Evolutionary conservation across 2,888 invertebrate genomes (phyloP), one percentile per base, ranked within the genome.

Genomic region (Griposia aprilina): DNA sequence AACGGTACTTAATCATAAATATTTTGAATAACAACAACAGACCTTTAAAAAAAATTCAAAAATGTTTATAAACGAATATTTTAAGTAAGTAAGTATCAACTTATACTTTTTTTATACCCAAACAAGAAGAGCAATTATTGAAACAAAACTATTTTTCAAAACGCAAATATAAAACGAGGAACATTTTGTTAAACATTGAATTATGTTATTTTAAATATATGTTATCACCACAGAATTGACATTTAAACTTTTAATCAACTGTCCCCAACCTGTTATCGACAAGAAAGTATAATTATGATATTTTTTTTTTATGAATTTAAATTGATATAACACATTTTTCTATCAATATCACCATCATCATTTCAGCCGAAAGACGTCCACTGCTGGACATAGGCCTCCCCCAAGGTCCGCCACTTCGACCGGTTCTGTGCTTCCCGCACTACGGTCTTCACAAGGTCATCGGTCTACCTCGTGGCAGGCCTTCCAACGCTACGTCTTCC

Each of bases 221-320:
- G 91, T 91, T 94, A 94, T 93, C 94, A 94, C 94, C 94, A 94
- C 93, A 93, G 93, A 93, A 94, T 94, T 94, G 92, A 93, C 91
- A 89, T 90, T 89, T 84, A 80, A 69, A 76, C 73, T 48, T 26
- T 74, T 78, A 72, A 59, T 50, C 1, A 48, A 57, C 41, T 59
- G 30, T 65, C 65, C 55, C 62, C 74, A 80, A 70, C 13, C 13
- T 23, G 11, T 75, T 50, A 23, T 4, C n/a, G 1, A 26, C 26
- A 59, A 23, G 13, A 57, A 17, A 48, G 11, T 17, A 74, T 26
- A 36, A 10, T 50, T 57, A 52, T 50, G 26, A 62, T 59, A 36
- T 36, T 36, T 36, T 36, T 36, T 36, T 36, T 36, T 36, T 36
- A 36, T 36, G 30, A 36, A 36, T 36, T 72, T 65, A 2, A 59